Conservation (phyloP, 1,140 invertebrate genomes). For the Saxidomus purpurata region DNA sequence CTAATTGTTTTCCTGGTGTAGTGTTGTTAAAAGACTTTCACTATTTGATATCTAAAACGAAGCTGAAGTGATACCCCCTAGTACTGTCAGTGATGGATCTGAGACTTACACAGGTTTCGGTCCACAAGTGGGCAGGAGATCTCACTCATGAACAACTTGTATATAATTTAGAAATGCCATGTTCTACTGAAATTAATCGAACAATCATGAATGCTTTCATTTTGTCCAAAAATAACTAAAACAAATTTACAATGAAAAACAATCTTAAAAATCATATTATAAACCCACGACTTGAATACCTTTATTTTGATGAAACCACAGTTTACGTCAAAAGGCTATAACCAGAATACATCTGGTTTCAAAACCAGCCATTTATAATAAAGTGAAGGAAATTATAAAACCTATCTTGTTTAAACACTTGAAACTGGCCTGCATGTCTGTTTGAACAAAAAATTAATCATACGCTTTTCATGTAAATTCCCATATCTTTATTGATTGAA, state of each 20-base stretch:
- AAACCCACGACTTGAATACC: neutral
- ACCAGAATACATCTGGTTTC: neutral
- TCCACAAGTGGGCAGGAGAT: no score
- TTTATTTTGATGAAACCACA: neutral
- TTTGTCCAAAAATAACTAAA: neutral
- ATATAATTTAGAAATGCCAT: no score
- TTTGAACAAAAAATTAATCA: neutral
- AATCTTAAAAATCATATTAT: neutral
- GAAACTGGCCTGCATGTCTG: neutral
- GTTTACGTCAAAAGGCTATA: constrained; percentile 2
- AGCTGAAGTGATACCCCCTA: no score
- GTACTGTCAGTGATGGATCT: no score
- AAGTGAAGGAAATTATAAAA: neutral
- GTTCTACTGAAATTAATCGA: no score
- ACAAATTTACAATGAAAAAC: neutral
- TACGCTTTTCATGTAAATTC: neutral
- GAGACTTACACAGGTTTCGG: no score
- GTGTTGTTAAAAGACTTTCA: no score
- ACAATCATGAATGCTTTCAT: neutral
- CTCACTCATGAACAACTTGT: no score
- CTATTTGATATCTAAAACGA: no score
- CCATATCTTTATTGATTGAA: neutral
- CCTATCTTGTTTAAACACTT: constrained; percentile 15
- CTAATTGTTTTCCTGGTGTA: neutral
- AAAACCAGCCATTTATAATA: neutral